Evolutionary conservation across 2,888 invertebrate species (phyloP), one percentile per base, ranked within the genome.

Genomic region (Latrodectus elegans): DNA sequence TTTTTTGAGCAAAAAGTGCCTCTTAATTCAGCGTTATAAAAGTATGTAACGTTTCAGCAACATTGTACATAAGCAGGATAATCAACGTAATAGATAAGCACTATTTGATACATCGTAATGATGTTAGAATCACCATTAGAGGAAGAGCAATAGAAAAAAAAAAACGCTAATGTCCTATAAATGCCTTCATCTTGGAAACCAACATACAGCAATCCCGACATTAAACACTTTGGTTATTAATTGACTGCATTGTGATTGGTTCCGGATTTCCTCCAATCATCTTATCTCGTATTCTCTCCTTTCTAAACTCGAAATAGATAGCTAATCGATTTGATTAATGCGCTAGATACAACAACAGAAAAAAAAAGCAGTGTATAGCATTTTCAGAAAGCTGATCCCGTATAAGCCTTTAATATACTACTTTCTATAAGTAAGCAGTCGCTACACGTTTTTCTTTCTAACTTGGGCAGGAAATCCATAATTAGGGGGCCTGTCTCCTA

Each of bases 241-340:
- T 60, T 60, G 60, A 1, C 10, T 60, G 60, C 12, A 15, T n/a
- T 53, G 68, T 53, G 73, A 26, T 22, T 51, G 64, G 73, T 53
- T 81, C 81, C 73, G 81, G 81, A 81, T 81, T 81, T 81, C 81
- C 81, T 73, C 67, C 52, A 17, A 49, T 38, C 38, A 38, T 38
- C 38, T 38, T 38, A 38, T 2, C 38, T 6, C n/a, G 10, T 60
- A 60, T 15, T 60, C n/a, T n/a, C 60, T 15, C 60, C 12, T 15
- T 60, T 60, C 12, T n/a, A 60, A 60, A n/a, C 12, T 60, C 14
- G 60, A n/a, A 0, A 60, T 10, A 60, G 9, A 60, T n/a, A 60
- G 12, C 60, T 60, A 60, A 60, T 60, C 60, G 60, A 60, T 60
- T 60, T 60, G 60, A 60, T 60, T 12, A 60, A 60, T 60, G n/a